phyloP scores from a whole-genome alignment of 2,113 vertebrate genomes.

The Barnardius zonarius region DNA sequence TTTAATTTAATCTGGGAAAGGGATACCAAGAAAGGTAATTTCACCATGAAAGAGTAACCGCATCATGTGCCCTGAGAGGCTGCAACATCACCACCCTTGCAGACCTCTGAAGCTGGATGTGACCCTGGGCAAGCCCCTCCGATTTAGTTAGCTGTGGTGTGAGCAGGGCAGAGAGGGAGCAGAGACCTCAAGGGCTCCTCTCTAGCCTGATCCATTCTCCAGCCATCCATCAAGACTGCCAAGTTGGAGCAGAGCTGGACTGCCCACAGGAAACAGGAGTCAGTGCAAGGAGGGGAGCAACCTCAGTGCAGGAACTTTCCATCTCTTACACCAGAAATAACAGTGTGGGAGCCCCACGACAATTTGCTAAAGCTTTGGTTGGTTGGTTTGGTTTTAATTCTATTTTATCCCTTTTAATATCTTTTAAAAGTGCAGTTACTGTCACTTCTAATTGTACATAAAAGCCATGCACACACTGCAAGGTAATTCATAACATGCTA shows the following conservation, averaged over 20 bases:
- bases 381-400: neutral
- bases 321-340: neutral
- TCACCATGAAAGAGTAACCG: neutral
- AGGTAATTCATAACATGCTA: accelerated
- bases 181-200: neutral
- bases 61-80: accelerated
- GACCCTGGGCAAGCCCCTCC: neutral
- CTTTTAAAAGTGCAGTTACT: neutral
- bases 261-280: neutral
- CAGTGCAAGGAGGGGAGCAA: neutral
- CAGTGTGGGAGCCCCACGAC: neutral
- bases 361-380: neutral
- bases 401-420: neutral
- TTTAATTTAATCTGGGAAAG: neutral
- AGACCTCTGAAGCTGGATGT: neutral
- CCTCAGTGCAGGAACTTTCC: neutral
- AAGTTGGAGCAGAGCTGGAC: neutral
- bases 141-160: neutral
- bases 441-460: neutral
- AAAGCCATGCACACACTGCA: neutral
- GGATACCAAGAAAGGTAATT: neutral
- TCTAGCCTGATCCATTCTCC: neutral
- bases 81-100: neutral
- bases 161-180: neutral
- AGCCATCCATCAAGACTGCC: neutral